Percentiles rank a stretch among this genome's conserved stretches.
These are phyloP conservation scores for Hyposmocoma kahamanoa DNA, from an alignment of 1,140 invertebrate genomes.

Conservation along the genomic window DNA sequence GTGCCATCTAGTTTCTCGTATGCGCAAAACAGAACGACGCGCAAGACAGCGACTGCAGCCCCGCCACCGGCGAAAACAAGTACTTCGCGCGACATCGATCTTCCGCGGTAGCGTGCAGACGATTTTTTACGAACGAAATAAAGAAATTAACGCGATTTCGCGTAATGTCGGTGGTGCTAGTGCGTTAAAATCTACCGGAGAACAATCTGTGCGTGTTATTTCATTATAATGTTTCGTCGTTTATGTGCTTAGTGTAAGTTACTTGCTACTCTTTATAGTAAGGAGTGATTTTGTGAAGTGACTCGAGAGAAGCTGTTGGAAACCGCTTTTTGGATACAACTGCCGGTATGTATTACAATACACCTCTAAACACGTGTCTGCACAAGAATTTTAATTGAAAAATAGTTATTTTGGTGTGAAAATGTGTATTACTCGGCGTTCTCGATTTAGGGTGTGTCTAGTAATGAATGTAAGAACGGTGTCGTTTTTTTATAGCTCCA, in stretches of 20 bases:
- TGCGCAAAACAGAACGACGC: neutral
- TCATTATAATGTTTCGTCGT: conserved; percentile 48
- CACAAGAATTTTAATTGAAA: conserved; percentile 22
- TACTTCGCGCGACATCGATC: conserved; percentile 63
- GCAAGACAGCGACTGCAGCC: conserved; percentile 33
- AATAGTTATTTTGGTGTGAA: conserved; percentile 8
- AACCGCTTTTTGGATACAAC: conserved; percentile 29
- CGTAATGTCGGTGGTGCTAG: conserved; percentile 63
- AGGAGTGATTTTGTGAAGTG: conserved; percentile 43
- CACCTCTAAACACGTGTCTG: conserved; percentile 26
- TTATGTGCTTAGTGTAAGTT: conserved; percentile 63
- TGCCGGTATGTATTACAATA: conserved; percentile 60
- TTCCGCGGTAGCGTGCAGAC: conserved; percentile 45
- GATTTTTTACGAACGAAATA: conserved; percentile 48
- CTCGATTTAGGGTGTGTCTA: conserved; percentile 32
- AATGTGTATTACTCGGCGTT: conserved; percentile 13
- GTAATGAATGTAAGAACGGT: conserved; percentile 23
- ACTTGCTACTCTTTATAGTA: conserved; percentile 28
- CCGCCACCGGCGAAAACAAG: conserved; percentile 38
- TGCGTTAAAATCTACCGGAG: conserved; percentile 46
- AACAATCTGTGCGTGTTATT: conserved; percentile 52
- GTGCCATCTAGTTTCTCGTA: conserved; percentile 33
- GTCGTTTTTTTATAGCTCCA: conserved; percentile 46
- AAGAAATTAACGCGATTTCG: conserved; percentile 39
- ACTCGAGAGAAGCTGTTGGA: conserved; percentile 36